Percentiles rank a stretch among this genome's conserved stretches.
Evolutionary conservation across 1,140 invertebrate species (phyloP).

Genomic region (Drosophila lini): DNA sequence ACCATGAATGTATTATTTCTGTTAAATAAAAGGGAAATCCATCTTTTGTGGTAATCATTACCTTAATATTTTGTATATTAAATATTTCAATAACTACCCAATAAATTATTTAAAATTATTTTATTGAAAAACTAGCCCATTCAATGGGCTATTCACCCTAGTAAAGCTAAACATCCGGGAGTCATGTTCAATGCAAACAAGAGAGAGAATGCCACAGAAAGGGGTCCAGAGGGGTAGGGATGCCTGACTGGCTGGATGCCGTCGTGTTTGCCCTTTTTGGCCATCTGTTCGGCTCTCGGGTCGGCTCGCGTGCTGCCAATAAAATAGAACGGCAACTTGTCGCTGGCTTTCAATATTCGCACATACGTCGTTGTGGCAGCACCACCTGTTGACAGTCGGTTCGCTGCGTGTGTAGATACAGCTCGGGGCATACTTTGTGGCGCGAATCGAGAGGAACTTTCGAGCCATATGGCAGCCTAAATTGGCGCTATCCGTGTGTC

Average conservation of each 20-base stretch:
- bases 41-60: too few species aligned
- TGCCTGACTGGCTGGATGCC: slow-evolving; percentile 26
- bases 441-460: slow-evolving; percentile 33
- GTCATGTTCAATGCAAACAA: slow-evolving; percentile 50
- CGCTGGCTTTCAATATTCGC: slow-evolving; percentile 75
- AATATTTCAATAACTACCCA: neutral
- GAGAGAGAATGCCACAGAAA: slow-evolving; percentile 3
- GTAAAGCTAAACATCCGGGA: neutral
- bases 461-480: slow-evolving; percentile 67
- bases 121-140: neutral
- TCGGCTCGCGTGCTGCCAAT: slow-evolving; percentile 58
- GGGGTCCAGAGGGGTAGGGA: slow-evolving; percentile 16
- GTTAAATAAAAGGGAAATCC: too few species aligned
- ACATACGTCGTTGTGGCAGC: slow-evolving; percentile 66
- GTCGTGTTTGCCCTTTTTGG: slow-evolving; percentile 7
- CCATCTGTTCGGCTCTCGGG: slow-evolving; percentile 14
- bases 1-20: too few species aligned
- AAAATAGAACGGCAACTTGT: slow-evolving; percentile 65
- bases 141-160: neutral
- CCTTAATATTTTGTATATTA: neutral
- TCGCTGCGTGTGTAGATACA: slow-evolving; percentile 15
- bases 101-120: neutral
- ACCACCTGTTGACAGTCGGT: slow-evolving; percentile 70
- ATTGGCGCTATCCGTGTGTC: slow-evolving; percentile 28
- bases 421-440: slow-evolving; percentile 63